phyloP scores from a whole-genome alignment of 1,140 invertebrate genomes.

The Drosophila erecta region DNA sequence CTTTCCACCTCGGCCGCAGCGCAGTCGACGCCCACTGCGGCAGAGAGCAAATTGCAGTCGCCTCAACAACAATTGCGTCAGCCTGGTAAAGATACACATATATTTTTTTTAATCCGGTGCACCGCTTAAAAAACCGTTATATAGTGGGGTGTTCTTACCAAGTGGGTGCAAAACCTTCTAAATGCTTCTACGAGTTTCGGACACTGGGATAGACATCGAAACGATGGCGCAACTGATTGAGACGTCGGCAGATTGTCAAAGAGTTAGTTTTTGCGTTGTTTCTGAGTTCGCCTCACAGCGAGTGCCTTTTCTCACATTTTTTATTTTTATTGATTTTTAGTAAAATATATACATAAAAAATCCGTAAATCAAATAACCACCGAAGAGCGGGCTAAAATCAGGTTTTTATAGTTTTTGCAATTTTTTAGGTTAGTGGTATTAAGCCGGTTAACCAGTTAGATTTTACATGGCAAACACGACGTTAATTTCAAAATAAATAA shows the following conservation, averaged over 20 bases:
- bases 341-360: no score
- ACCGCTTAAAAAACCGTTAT: background rate
- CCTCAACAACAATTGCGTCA: slow-evolving; percentile 33
- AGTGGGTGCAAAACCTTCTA: background rate
- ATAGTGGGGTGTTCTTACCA: background rate
- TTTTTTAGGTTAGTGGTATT: background rate
- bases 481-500: no score
- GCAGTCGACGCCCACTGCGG: slow-evolving; percentile 12
- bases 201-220: background rate
- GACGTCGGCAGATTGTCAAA: slow-evolving; percentile 2
- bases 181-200: slow-evolving; percentile 16
- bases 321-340: slow-evolving; percentile 2
- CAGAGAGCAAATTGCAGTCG: slow-evolving; percentile 5
- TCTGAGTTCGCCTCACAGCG: background rate
- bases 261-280: slow-evolving; percentile 1
- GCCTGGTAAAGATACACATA: slow-evolving; percentile 43
- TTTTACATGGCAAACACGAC: no score
- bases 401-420: no score
- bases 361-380: no score
- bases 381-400: no score
- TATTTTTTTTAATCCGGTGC: background rate
- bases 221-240: slow-evolving; percentile 29
- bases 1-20: slow-evolving; percentile 2
- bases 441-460: background rate
- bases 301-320: background rate